These are phyloP conservation scores for Mormyrus iriodes DNA, from an alignment of 2,113 vertebrate species.

Conservation along the genomic window DNA sequence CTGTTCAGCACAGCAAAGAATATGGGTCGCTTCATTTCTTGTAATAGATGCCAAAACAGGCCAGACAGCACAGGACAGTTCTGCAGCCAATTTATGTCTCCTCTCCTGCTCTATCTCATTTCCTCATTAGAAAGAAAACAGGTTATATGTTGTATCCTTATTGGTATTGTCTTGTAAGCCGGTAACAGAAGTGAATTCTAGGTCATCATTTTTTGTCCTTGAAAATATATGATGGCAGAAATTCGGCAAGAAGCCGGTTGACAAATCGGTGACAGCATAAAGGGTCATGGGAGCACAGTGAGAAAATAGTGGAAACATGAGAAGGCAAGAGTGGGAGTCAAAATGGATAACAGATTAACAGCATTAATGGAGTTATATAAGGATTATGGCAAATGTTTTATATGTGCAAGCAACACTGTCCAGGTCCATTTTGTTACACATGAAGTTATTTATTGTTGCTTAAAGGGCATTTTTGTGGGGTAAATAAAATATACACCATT, in stretches of 20 bases:
- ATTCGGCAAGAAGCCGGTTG: not conserved
- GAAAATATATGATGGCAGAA: not conserved
- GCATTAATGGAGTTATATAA: not conserved
- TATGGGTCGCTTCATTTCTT: conserved; percentile 1
- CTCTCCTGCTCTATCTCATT: not conserved
- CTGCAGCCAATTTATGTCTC: not conserved
- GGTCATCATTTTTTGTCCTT: not conserved
- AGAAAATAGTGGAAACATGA: not conserved
- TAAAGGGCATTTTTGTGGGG: not conserved
- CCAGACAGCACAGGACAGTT: not conserved
- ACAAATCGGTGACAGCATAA: not conserved
- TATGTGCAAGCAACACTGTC: not conserved
- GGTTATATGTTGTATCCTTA: not conserved
- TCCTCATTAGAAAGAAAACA: not conserved
- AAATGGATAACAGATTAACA: not conserved
- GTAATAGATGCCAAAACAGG: conserved; percentile 17
- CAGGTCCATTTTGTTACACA: not conserved
- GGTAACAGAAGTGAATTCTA: not conserved
- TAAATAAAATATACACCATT: not conserved
- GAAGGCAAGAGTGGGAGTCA: not conserved
- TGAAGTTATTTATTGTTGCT: not conserved
- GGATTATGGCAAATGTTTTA: not conserved
- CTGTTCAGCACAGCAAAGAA: not conserved
- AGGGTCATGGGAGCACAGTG: not conserved
- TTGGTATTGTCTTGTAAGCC: not conserved